Evolutionary conservation across 1,140 invertebrate species (phyloP).

Genomic region (Calosoma granatense): DNA sequence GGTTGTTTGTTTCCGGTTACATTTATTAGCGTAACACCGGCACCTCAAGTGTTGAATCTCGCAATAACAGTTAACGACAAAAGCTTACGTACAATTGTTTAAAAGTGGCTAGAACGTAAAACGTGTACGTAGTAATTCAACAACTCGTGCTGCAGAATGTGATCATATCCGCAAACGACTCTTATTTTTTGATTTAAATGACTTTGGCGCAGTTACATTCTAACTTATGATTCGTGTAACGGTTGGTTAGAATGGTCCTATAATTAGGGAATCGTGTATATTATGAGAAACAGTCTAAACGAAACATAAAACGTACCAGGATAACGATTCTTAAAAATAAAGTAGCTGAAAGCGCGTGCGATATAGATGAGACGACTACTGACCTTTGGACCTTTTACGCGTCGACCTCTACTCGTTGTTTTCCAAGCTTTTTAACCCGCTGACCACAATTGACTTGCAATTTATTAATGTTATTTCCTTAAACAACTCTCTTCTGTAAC

Average conservation of each 20-base stretch:
- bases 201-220: background rate
- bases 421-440: too few relatives aligned
- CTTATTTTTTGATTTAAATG: background rate
- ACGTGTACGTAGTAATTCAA: background rate
- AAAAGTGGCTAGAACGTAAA: background rate
- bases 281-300: background rate
- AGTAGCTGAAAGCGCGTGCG: too few relatives aligned
- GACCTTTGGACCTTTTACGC: too few relatives aligned
- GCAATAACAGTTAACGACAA: background rate
- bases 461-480: too few relatives aligned
- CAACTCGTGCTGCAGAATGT: background rate
- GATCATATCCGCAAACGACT: background rate
- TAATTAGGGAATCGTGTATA: background rate
- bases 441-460: too few relatives aligned
- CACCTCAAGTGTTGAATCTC: constrained; percentile 5
- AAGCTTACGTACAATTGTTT: constrained; percentile 2
- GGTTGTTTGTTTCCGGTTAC: constrained; percentile 2
- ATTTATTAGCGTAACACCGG: constrained; percentile 1
- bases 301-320: background rate
- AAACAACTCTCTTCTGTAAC: too few relatives aligned
- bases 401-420: too few relatives aligned
- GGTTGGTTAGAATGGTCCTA: background rate
- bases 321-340: background rate
- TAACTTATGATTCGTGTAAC: too few relatives aligned
- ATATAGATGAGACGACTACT: too few relatives aligned